Base-by-base conservation (phyloP, 2,888 invertebrate genomes). In the Lycia hirtaria region DNA sequence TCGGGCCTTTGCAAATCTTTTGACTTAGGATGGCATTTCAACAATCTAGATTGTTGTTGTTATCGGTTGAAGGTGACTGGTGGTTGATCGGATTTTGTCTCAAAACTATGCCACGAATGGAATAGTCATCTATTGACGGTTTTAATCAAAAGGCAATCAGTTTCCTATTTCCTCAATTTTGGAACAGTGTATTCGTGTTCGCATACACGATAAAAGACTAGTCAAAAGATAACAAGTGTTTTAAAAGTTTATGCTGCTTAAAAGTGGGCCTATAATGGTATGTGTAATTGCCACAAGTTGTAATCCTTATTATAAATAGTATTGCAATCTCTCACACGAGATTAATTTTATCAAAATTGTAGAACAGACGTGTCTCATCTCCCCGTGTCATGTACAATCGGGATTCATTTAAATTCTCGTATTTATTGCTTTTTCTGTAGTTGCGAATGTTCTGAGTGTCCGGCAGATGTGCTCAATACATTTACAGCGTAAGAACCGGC, bases 391-490 rank as follows among this genome's bases (percentile, higher is more conserved):
- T 66, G 64, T 57, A 56, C 57, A 58, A 66, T 64, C 56, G 64
- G 60, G 61, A 64, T 64, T 66, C 68, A 79, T 80, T 83, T 77
- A 79, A 85, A 83, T 78, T 80, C 76, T 81, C 76, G 78, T 77
- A 83, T 85, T 83, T 83, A 83, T 84, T 81, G 77, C 75, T 58
- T 50, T 52, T 58, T 48, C 48, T 58, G 41, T 58, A 53, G 69
- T 71, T 56, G 65, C 71, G 77, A 78, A 72, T 69, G 75, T 76
- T 76, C 75, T 71, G 68, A 75, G 76, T 78, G 84, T 81, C 86
- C 84, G 83, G 87, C 87, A 88, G 86, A 88, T 88, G 88, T 83
- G 85, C 79, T 83, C 85, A 85, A 87, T 88, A 86, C 85, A 85
- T 85, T 85, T 83, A 78, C 81, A 74, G 80, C 73, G 75, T 74